These are phyloP conservation scores for Penaeus vannamei DNA, from an alignment of 1,140 invertebrate species.

Conservation along the genomic window DNA sequence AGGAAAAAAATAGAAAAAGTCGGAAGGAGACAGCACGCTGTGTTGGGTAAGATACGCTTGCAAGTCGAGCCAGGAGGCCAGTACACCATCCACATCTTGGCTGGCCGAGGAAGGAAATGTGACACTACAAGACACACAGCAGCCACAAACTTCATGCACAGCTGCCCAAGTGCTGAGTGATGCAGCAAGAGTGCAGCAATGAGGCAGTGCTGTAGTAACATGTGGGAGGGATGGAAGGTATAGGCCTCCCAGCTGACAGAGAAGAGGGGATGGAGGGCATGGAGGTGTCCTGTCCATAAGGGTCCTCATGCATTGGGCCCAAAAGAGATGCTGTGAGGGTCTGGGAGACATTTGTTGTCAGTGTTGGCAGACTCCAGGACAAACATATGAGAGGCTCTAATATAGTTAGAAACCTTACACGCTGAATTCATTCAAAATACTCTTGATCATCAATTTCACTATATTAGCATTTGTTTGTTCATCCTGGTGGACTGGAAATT, in stretches of 20 bases:
- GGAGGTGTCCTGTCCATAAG: constrained; percentile 18
- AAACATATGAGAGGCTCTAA: constrained; percentile 54
- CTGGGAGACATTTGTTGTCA: constrained; percentile 48
- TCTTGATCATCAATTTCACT: no score
- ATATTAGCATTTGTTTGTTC: no score
- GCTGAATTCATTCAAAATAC: no score
- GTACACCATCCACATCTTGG: constrained; percentile 20
- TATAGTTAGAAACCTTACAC: constrained; percentile 17
- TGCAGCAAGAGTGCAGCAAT: constrained; percentile 10
- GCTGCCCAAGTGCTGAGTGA: neutral
- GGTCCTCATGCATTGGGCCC: no score
- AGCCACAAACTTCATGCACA: constrained; percentile 1
- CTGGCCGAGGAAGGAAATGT: no score
- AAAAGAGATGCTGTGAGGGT: neutral
- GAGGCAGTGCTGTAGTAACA: constrained; percentile 29
- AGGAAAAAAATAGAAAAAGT: constrained; percentile 32
- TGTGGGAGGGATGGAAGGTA: constrained; percentile 28
- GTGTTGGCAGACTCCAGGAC: constrained; percentile 60
- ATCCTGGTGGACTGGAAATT: no score
- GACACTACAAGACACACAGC: no score
- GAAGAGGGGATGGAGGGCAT: constrained; percentile 40
- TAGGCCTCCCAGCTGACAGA: constrained; percentile 60
- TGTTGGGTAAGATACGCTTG: constrained; percentile 52
- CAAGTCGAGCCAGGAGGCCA: constrained; percentile 56
- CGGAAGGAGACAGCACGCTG: constrained; percentile 49